phyloP scores from a whole-genome alignment of 2,888 invertebrate species.

The Agonopterix subpropinquella region DNA sequence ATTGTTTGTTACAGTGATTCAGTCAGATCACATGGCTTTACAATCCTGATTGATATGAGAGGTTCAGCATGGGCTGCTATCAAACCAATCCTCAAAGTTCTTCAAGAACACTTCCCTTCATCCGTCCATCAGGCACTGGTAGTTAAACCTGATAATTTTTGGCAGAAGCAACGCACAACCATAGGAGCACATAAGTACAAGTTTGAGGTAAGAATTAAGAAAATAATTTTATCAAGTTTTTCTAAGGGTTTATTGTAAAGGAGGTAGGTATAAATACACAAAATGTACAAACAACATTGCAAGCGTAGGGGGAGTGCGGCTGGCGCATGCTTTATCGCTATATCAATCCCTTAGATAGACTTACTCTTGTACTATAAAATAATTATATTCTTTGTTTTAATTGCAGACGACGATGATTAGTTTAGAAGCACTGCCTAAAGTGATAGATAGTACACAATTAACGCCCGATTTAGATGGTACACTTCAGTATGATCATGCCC shows the following conservation, averaged over 20 bases:
- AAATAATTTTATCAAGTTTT: no score
- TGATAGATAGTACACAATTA: slow-evolving; percentile 94
- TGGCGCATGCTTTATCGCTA: no score
- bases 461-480: slow-evolving; percentile 96
- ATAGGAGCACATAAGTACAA: slow-evolving; percentile 98
- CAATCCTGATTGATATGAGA: slow-evolving; percentile 98
- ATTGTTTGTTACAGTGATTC: slow-evolving; percentile 82
- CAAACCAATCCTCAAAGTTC: slow-evolving; percentile 97
- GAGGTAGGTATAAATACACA: no score
- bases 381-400: slow-evolving; percentile 9
- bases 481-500: slow-evolving; percentile 95
- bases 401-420: slow-evolving; percentile 96
- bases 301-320: no score
- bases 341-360: no score
- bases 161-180: slow-evolving; percentile 99
- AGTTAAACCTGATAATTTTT: slow-evolving; percentile 99
- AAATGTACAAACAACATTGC: no score
- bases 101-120: slow-evolving; percentile 96
- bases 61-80: slow-evolving; percentile 97
- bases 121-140: slow-evolving; percentile 96
- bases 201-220: slow-evolving; percentile 91
- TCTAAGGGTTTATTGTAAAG: no score
- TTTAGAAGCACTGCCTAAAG: slow-evolving; percentile 94
- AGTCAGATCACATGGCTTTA: slow-evolving; percentile 91
- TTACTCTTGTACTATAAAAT: no score